Evolutionary conservation across 2,888 invertebrate genomes (phyloP).

Genomic region (Chouioia cunea): DNA sequence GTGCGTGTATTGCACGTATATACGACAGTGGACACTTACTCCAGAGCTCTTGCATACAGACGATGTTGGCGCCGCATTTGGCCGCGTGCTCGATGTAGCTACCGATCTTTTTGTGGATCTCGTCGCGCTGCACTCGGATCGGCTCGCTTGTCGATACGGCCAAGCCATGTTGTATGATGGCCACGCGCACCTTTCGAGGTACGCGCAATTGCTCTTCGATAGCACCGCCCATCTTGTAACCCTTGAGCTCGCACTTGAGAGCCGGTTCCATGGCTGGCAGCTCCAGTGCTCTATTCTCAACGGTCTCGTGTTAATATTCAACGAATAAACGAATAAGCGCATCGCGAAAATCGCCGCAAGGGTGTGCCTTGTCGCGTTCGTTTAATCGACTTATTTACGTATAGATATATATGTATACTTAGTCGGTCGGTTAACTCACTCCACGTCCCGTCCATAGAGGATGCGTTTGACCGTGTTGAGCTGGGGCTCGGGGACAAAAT

Average conservation of each 20-base stretch:
- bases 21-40: constrained; percentile 73
- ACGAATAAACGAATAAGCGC: background rate
- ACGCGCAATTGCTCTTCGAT: constrained; percentile 78
- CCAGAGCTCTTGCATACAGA: constrained; percentile 98
- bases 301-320: background rate
- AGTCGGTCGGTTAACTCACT: too few relatives aligned
- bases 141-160: constrained; percentile 82
- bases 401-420: too few relatives aligned
- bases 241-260: constrained; percentile 84
- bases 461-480: constrained; percentile 78
- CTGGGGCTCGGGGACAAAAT: constrained; percentile 73
- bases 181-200: constrained; percentile 82
- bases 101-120: constrained; percentile 81
- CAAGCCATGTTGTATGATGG: constrained; percentile 89
- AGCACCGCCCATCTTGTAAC: constrained; percentile 77
- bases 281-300: constrained; percentile 62
- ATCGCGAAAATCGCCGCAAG: too few relatives aligned
- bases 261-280: constrained; percentile 75
- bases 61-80: constrained; percentile 83
- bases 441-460: constrained; percentile 79
- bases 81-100: constrained; percentile 83
- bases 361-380: background rate
- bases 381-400: background rate
- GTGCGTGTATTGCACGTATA: too few relatives aligned
- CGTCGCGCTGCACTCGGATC: constrained; percentile 80